Evolutionary conservation across 2,888 invertebrate species (phyloP).

Genomic region (Idaea straminata): DNA sequence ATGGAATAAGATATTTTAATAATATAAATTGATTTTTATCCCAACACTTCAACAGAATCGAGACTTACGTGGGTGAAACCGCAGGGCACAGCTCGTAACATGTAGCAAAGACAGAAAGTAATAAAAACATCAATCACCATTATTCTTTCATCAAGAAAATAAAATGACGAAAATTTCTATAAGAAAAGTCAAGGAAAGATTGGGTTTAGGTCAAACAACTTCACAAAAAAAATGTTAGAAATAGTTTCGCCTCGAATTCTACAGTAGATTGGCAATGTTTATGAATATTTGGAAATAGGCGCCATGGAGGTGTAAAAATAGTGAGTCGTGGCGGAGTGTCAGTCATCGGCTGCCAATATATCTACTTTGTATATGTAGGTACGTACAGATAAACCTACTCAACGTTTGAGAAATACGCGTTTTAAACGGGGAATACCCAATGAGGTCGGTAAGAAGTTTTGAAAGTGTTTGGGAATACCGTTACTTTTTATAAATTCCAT

Average conservation of each 20-base stretch:
- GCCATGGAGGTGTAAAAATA: conserved; percentile 54
- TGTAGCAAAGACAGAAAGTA: neutral
- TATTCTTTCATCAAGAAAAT: neutral
- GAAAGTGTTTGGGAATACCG: too few species aligned
- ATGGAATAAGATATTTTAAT: too few species aligned
- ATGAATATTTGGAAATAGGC: conserved; percentile 24
- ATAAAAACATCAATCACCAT: neutral
- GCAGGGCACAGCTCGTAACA: neutral
- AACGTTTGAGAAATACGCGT: neutral
- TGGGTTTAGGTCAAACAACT: neutral
- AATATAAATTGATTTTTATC: too few species aligned
- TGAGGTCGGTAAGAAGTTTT: too few species aligned
- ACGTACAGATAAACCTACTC: conserved; percentile 16
- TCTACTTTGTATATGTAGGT: conserved; percentile 42
- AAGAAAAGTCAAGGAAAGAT: neutral
- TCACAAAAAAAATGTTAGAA: neutral
- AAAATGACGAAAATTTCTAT: neutral
- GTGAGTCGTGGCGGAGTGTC: conserved; percentile 46
- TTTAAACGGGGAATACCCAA: too few species aligned
- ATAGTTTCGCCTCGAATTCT: neutral
- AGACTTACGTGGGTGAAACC: neutral
- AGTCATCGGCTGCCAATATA: conserved; percentile 54
- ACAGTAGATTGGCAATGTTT: neutral
- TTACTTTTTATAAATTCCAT: too few species aligned
- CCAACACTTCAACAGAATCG: too few species aligned